Conservation (phyloP, 2,797 vertebrate species). For the Acipenser transmontanus region DNA sequence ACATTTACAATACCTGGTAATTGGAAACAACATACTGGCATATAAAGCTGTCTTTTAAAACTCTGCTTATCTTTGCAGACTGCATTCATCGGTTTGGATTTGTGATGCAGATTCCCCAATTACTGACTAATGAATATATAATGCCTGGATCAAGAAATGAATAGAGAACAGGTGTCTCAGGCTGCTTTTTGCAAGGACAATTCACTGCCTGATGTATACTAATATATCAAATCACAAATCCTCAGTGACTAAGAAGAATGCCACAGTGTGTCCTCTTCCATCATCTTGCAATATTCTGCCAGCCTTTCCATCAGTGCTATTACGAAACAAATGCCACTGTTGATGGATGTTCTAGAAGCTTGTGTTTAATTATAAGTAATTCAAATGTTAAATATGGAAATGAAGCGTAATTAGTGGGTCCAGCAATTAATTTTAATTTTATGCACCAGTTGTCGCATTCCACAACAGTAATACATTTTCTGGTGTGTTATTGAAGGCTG, state of each 20-base stretch:
- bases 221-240: conserved; percentile 2
- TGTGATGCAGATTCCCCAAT: neutral
- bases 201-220: conserved; percentile 5
- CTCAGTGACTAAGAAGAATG: conserved; percentile 4
- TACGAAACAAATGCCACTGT: neutral
- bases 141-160: conserved; percentile 1
- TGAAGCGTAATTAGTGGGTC: neutral
- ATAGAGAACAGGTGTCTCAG: neutral
- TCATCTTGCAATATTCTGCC: neutral
- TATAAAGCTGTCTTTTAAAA: neutral
- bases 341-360: neutral
- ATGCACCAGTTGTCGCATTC: neutral
- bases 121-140: conserved; percentile 8
- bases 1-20: no score
- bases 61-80: neutral
- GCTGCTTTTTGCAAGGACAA: conserved; percentile 5
- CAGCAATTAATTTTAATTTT: conserved; percentile 3
- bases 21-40: neutral
- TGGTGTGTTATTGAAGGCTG: neutral
- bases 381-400: conserved; percentile 1
- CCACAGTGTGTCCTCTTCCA: neutral
- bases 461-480: neutral
- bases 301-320: neutral
- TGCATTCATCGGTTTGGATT: neutral
- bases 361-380: neutral